Evolutionary conservation across 2,888 invertebrate species (phyloP), one percentile per base, ranked within the genome.

Genomic region (Augiades crinisus): DNA sequence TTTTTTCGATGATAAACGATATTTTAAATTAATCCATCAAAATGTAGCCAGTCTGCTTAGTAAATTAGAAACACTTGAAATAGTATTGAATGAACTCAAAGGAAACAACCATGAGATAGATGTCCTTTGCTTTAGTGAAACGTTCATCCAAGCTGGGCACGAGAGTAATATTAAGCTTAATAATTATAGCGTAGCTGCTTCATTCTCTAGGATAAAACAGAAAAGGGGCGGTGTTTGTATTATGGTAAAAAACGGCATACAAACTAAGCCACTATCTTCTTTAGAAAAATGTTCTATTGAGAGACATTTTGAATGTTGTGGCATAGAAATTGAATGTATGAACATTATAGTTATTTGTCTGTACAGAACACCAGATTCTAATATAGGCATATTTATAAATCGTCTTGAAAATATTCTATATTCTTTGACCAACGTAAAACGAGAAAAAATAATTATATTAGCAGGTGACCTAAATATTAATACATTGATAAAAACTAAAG

Each of bases 271-370:
- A 6, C 13, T 19, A 2, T 7, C 7, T 5, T 1, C 6, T 21
- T 21, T 38, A 19, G 5, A 5, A 2, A 17, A 38, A 5, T 12
- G 5, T 2, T 5, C 12, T 12, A 17, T 21, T 4, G 38, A 38
- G 21, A 38, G 17, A 12, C 21, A 21, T 12, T 38, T 38, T 21
- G 38, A 38, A 38, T 38, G 38, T 21, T 38, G 19, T 21, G 38
- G 38, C 5, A 38, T 38, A 2, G 21, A 38, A 21, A 21, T 22
- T 6, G 12, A 12, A 7, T n/a, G 6, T 10, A 19, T 12, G 0
- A 21, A 37, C 2, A 19, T 19, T 12, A 37, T 37, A 12, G 5
- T 37, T 2, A 8, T 37, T 1, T 37, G 37, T 10, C 19, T 37
- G 1, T 37, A 37, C 12, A 37, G 37, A 37, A 37, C 37, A 6